phyloP scores from a whole-genome alignment of 2,888 invertebrate genomes.

The Philereme transversata region DNA sequence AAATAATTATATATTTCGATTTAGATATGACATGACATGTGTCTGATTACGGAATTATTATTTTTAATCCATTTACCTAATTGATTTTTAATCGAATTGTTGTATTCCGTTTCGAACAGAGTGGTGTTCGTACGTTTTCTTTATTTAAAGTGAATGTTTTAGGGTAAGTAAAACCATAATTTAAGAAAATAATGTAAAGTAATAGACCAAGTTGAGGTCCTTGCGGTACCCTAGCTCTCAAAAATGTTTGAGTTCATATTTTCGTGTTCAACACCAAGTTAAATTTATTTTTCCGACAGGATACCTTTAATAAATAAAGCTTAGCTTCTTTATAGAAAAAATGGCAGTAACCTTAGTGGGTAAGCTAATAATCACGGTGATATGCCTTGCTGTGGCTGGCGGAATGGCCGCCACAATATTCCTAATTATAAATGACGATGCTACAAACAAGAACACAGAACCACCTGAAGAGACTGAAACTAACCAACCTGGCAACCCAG shows the following conservation, averaged over 20 bases:
- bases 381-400: conserved; percentile 57
- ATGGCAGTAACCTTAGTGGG: conserved; percentile 62
- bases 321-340: conserved; percentile 28
- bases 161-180: not conserved
- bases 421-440: conserved; percentile 50
- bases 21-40: conserved; percentile 9
- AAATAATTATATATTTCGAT: conserved; percentile 11
- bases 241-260: not conserved
- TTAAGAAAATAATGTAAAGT: not conserved
- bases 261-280: too few relatives aligned
- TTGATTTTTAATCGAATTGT: not conserved
- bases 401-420: conserved; percentile 61
- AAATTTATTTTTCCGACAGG: too few relatives aligned
- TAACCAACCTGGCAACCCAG: not conserved
- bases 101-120: not conserved
- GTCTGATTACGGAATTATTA: conserved; percentile 20
- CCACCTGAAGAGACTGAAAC: conserved; percentile 1
- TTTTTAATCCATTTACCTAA: conserved; percentile 2
- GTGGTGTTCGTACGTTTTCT: not conserved
- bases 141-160: not conserved
- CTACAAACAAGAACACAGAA: conserved; percentile 5
- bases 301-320: too few relatives aligned
- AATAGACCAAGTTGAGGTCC: conserved; percentile 12
- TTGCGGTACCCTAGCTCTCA: conserved; percentile 10
- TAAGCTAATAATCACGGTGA: conserved; percentile 56